Evolutionary conservation across 2,797 vertebrate species (phyloP), one percentile per base, ranked within the genome.

Genomic region (Eutrigla gurnardus): DNA sequence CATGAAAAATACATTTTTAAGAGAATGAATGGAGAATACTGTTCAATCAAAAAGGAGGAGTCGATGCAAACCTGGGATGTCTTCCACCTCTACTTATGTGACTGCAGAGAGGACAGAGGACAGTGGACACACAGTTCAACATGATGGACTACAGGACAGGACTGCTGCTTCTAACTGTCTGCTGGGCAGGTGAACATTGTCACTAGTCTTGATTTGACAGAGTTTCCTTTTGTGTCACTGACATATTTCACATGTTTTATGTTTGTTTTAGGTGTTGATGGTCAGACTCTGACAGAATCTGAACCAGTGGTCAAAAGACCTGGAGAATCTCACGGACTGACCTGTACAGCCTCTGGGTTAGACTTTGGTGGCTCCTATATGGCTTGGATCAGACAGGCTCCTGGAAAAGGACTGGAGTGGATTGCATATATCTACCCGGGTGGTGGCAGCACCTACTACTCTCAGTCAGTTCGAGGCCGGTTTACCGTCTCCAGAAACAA

Each of bases 401-500:
- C 6, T 73, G 86, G 82, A 33, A 82, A 87, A 80, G 75, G 70
- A 12, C 80, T 86, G 42, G 75, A 90, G 62, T 91, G 75, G 75
- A 47, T 86, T 0, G 43, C 25, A 25, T 25, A 25, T 25, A 2
- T 25, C 1, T 25, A 25, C 25, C 2, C 25, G 25, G 2, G 25
- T 25, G n/a, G n/a, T n/a, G n/a, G 25, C 2, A 25, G 25, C 25
- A 25, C 2, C 25, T 54, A 12, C 2, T 85, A 86, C 40, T 77
- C 82, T 2, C 33, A 36, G 54, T 55, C 54, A 36, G 69, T 70
- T n/a, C 42, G 66, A 57, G 81, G 78, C 2, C 10, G 63, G 5
- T 87, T 90, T 42, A 89, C 60, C 42, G 84, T 83, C 62, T 88
- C 85, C 52, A 91, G 86, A 83, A 77, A 86, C 5, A 71, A 86